These are phyloP conservation scores for Spialia ferax DNA, from an alignment of 2,888 invertebrate species.

Conservation along the genomic window DNA sequence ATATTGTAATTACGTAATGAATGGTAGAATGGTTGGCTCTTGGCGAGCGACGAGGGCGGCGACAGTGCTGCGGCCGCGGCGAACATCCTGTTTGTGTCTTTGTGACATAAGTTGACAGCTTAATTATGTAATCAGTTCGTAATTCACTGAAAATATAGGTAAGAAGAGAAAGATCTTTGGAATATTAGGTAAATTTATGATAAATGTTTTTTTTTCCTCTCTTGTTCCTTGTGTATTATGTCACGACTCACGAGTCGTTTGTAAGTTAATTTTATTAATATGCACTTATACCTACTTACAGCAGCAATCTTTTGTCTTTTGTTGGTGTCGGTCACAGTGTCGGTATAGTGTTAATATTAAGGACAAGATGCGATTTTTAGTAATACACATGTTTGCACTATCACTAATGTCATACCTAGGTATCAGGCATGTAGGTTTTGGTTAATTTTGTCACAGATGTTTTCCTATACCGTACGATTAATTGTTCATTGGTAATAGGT, in stretches of 20 bases:
- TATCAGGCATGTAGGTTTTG: too few relatives aligned
- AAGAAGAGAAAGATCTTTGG: background rate
- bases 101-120: background rate
- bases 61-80: background rate
- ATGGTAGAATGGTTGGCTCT: background rate
- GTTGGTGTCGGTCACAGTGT: too few relatives aligned
- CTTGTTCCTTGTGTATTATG: background rate
- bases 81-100: background rate
- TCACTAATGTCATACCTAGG: too few relatives aligned
- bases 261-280: background rate
- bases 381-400: too few relatives aligned
- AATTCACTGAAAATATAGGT: conserved; percentile 2
- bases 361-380: too few relatives aligned
- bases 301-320: too few relatives aligned
- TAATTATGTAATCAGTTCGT: conserved; percentile 1
- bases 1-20: conserved; percentile 4
- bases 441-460: too few relatives aligned
- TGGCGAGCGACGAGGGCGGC: background rate
- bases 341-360: too few relatives aligned
- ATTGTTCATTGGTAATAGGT: too few relatives aligned
- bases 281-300: too few relatives aligned
- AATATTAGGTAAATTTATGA: background rate
- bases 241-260: background rate
- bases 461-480: too few relatives aligned
- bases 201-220: background rate